Percentiles rank a stretch among this genome's conserved stretches.
Evolutionary conservation across 2,888 invertebrate genomes (phyloP).

Genomic region (Plebejus melissa): DNA sequence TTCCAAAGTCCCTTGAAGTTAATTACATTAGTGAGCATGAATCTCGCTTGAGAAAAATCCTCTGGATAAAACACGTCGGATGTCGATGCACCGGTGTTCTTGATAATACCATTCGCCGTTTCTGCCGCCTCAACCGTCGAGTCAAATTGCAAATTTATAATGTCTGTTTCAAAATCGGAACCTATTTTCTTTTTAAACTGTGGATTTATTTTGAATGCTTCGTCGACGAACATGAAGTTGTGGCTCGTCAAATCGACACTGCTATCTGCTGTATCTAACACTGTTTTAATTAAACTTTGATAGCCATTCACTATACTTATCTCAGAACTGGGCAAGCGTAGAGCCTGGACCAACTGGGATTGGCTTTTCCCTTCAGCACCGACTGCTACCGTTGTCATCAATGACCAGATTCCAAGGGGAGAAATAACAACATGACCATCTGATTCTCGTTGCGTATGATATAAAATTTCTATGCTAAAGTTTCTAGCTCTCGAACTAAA

Average conservation of each 20-base stretch:
- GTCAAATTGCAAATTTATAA: conserved; percentile 60
- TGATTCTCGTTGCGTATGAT: conserved; percentile 55
- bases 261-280: neutral
- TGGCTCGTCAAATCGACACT: conserved; percentile 35
- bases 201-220: conserved; percentile 53
- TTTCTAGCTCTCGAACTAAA: conserved; percentile 50
- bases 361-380: conserved; percentile 59
- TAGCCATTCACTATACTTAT: conserved; percentile 12
- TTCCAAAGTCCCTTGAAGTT: conserved; percentile 87
- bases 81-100: conserved; percentile 59
- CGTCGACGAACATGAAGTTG: conserved; percentile 66
- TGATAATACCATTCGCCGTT: conserved; percentile 61
- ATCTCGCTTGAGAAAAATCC: conserved; percentile 76
- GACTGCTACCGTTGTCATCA: conserved; percentile 62
- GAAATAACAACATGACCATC: conserved; percentile 63
- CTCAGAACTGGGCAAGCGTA: neutral
- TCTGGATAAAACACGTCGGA: conserved; percentile 66
- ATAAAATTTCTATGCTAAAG: conserved; percentile 60
- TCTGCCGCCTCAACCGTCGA: conserved; percentile 54
- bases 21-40: conserved; percentile 84
- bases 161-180: conserved; percentile 58
- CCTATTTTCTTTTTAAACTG: conserved; percentile 50
- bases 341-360: conserved; percentile 38
- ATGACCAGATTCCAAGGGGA: conserved; percentile 68
- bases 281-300: conserved; percentile 12